phyloP scores from a whole-genome alignment of 53 echinoderm and acorn worm genomes.

The Antedon mediterranea region DNA sequence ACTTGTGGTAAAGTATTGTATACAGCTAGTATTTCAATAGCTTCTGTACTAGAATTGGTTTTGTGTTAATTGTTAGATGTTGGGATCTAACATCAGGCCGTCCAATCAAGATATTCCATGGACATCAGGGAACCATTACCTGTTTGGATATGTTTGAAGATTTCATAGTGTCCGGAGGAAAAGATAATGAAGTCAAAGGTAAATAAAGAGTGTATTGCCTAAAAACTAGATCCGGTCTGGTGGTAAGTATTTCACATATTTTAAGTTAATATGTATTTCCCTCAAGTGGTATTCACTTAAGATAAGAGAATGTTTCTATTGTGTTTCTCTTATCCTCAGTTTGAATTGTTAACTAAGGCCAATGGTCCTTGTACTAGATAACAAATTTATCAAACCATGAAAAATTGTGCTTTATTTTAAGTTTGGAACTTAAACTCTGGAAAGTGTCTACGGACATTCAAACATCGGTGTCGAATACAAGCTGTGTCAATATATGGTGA shows the following conservation, averaged over 20 bases:
- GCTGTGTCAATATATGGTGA: constrained; percentile 62
- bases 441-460: constrained; percentile 80
- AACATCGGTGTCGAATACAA: constrained; percentile 69
- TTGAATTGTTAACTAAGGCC: too few relatives aligned
- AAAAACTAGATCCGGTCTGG: too few relatives aligned
- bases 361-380: not conserved
- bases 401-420: constrained; percentile 10
- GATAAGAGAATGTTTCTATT: too few relatives aligned
- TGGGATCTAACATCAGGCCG: constrained; percentile 73
- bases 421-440: constrained; percentile 87
- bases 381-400: not conserved
- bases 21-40: too few relatives aligned
- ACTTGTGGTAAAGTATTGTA: too few relatives aligned
- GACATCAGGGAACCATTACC: constrained; percentile 69
- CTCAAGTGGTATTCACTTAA: too few relatives aligned
- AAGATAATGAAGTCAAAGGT: constrained; percentile 96
- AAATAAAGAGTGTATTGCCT: not conserved
- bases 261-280: too few relatives aligned
- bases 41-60: too few relatives aligned
- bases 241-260: too few relatives aligned
- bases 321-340: too few relatives aligned
- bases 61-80: constrained; percentile 33
- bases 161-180: constrained; percentile 70
- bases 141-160: constrained; percentile 82
- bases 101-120: constrained; percentile 75